These are phyloP conservation scores for Adineta ricciae DNA, from an alignment of 2,888 invertebrate species.

Conservation along the genomic window DNA sequence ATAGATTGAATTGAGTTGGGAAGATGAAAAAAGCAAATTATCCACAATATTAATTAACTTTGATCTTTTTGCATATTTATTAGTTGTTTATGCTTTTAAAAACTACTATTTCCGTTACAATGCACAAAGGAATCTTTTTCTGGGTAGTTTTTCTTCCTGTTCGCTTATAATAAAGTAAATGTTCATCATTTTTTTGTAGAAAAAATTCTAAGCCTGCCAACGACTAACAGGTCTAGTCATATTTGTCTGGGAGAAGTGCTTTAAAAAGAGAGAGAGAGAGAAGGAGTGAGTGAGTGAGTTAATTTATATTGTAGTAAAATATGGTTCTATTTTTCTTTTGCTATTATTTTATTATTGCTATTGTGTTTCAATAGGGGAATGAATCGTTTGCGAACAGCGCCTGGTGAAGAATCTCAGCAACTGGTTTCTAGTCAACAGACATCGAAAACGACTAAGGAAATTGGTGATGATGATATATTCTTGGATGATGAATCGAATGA, in stretches of 20 bases:
- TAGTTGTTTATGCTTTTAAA: not conserved
- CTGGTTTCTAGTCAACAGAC: not conserved
- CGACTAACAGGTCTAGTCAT: not conserved
- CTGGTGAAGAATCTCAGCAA: not conserved
- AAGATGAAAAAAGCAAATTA: not conserved
- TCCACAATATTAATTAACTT: not conserved
- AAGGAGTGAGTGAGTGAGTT: too few species aligned
- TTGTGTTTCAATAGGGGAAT: not conserved
- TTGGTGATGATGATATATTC: not conserved
- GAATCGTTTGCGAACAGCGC: not conserved
- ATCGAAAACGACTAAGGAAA: too few species aligned
- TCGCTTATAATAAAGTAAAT: too few species aligned
- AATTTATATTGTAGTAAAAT: too few species aligned
- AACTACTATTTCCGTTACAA: not conserved
- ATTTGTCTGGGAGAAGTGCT: not conserved
- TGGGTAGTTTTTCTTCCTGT: not conserved
- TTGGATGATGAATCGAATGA: not conserved
- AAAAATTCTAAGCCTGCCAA: not conserved
- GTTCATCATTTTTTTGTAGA: not conserved
- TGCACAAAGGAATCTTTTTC: not conserved
- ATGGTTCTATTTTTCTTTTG: not conserved
- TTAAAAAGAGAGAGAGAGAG: too few species aligned
- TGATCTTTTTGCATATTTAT: not conserved
- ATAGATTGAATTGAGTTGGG: too few species aligned
- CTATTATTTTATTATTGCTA: not conserved